Conservation (phyloP, 2,113 vertebrate genomes). For the Cynopterus brachyotis region DNA sequence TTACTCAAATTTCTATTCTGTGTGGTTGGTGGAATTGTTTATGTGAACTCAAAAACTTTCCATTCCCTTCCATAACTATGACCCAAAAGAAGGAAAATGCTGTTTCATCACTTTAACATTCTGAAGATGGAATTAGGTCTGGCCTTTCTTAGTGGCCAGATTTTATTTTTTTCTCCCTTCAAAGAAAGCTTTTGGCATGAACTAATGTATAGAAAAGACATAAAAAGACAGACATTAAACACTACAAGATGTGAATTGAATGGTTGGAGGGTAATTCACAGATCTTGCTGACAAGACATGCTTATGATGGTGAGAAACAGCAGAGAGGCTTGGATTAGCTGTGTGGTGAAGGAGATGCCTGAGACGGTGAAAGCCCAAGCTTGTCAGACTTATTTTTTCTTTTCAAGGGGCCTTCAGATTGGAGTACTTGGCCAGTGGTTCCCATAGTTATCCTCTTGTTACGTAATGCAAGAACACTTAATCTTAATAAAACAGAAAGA, state of each 20-base stretch:
- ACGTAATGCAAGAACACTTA: neutral
- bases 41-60: slow-evolving; percentile 31
- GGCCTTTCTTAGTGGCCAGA: slow-evolving; percentile 56
- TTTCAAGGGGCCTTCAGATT: neutral
- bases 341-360: neutral
- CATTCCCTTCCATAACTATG: slow-evolving; percentile 20
- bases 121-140: slow-evolving; percentile 60
- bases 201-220: slow-evolving; percentile 26
- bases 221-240: slow-evolving; percentile 58
- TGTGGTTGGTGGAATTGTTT: neutral
- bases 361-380: neutral
- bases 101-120: slow-evolving; percentile 70
- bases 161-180: slow-evolving; percentile 65
- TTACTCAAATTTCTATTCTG: neutral
- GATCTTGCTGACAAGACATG: slow-evolving; percentile 60
- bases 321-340: slow-evolving; percentile 29
- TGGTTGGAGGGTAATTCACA: slow-evolving; percentile 54
- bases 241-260: slow-evolving; percentile 70
- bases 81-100: slow-evolving; percentile 34
- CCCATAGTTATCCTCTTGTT: neutral
- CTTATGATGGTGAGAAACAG: slow-evolving; percentile 25
- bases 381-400: neutral
- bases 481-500: neutral
- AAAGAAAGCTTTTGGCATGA: slow-evolving; percentile 63
- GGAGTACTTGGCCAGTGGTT: neutral